These are phyloP conservation scores for Andrena trimmerana DNA, from an alignment of 2,888 invertebrate genomes.

Conservation along the genomic window DNA sequence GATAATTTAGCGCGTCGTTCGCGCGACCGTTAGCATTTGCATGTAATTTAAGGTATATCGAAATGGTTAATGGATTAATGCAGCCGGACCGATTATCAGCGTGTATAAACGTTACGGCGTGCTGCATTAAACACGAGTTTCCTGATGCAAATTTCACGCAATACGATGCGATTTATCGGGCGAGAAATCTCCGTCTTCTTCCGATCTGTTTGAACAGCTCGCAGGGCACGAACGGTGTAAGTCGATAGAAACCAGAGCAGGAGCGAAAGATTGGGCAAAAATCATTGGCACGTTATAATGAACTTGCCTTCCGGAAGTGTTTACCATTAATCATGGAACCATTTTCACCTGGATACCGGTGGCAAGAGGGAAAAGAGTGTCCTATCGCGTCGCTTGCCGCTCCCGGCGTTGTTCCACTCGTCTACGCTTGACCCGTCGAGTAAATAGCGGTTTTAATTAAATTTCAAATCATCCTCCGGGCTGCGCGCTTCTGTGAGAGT, in stretches of 20 bases:
- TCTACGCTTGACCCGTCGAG: slow-evolving; percentile 54
- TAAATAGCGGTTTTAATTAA: slow-evolving; percentile 77
- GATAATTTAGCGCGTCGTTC: slow-evolving; percentile 43
- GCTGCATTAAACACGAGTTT: slow-evolving; percentile 11
- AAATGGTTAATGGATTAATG: slow-evolving; percentile 53
- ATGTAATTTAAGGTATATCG: slow-evolving; percentile 33
- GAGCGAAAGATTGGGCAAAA: background rate
- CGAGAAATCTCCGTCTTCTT: background rate
- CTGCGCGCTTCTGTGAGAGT: slow-evolving; percentile 12
- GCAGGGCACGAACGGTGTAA: background rate
- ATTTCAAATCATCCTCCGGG: slow-evolving; percentile 71
- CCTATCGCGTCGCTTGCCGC: slow-evolving; percentile 20
- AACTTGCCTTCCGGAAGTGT: slow-evolving; percentile 67
- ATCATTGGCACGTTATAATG: slow-evolving; percentile 24
- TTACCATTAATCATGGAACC: slow-evolving; percentile 72
- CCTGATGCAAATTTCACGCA: slow-evolving; percentile 1
- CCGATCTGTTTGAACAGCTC: background rate
- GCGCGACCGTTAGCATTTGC: slow-evolving; percentile 34
- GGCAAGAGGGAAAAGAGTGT: slow-evolving; percentile 24
- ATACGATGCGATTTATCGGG: background rate
- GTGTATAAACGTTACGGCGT: slow-evolving; percentile 15
- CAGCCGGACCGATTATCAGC: slow-evolving; percentile 34
- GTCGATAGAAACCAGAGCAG: background rate
- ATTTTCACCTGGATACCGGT: slow-evolving; percentile 58
- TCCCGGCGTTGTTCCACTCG: slow-evolving; percentile 27